phyloP scores from a whole-genome alignment of 2,797 vertebrate genomes.

The Cynodonichthys magdalenae region DNA sequence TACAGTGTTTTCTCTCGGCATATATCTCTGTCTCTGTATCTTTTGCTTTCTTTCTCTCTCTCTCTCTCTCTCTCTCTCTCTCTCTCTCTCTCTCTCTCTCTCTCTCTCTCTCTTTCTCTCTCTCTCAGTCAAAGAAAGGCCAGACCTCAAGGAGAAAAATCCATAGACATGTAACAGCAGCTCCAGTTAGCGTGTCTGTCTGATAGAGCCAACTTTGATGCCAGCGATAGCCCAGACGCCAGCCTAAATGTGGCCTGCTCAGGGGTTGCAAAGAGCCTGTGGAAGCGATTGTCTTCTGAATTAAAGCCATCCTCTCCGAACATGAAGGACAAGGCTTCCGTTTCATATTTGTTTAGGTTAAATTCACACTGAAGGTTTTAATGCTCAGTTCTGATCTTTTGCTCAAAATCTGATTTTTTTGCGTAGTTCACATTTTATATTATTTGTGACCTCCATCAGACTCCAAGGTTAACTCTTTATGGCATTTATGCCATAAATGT shows the following conservation, averaged over 20 bases:
- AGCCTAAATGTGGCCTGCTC: slow-evolving; percentile 79
- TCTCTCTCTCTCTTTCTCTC: slow-evolving; percentile 31
- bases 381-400: too few relatives aligned
- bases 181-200: slow-evolving; percentile 80
- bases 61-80: slow-evolving; percentile 30
- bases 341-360: slow-evolving; percentile 6
- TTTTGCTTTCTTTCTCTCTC: slow-evolving; percentile 36
- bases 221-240: slow-evolving; percentile 84
- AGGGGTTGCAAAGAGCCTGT: slow-evolving; percentile 73
- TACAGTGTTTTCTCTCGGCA: slow-evolving; percentile 44
- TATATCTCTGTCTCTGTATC: slow-evolving; percentile 32
- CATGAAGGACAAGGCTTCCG: slow-evolving; percentile 7
- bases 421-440: too few relatives aligned
- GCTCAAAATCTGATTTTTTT: too few relatives aligned
- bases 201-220: slow-evolving; percentile 84
- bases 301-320: slow-evolving; percentile 54
- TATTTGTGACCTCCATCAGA: too few relatives aligned
- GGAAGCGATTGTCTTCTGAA: slow-evolving; percentile 79
- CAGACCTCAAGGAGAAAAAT: slow-evolving; percentile 77
- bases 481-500: too few relatives aligned
- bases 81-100: slow-evolving; percentile 29
- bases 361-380: too few relatives aligned
- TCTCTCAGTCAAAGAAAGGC: slow-evolving; percentile 57
- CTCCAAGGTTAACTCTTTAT: too few relatives aligned
- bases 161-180: slow-evolving; percentile 80